A percentile compares a stretch with the other conserved stretches of the same genome.
These are phyloP conservation scores for Cenopis cana DNA, from an alignment of 2,888 invertebrate genomes.

Conservation along the genomic window DNA sequence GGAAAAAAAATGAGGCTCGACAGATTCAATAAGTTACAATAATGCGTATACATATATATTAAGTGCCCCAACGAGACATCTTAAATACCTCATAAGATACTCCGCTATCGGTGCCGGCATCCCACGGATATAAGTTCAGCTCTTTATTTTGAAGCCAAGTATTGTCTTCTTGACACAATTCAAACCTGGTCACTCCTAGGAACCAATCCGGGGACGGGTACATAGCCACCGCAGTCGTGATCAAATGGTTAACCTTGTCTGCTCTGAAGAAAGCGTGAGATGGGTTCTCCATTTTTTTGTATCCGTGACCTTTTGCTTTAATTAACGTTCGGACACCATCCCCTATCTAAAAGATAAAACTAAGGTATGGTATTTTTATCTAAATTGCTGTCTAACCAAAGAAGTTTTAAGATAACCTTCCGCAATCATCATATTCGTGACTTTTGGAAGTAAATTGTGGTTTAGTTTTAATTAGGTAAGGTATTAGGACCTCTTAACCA, in stretches of 20 bases:
- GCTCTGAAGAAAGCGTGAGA: conserved; percentile 72
- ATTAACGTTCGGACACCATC: conserved; percentile 74
- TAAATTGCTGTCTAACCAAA: background rate
- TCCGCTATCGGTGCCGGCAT: conserved; percentile 98
- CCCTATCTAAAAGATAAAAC: conserved; percentile 61
- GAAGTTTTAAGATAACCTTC: background rate
- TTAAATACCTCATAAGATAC: conserved; percentile 93
- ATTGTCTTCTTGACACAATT: conserved; percentile 94
- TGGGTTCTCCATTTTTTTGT: conserved; percentile 70
- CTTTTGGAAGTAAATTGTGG: background rate
- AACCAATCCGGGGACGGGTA: conserved; percentile 96
- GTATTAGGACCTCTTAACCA: too few species aligned
- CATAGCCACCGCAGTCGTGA: conserved; percentile 68
- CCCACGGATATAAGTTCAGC: conserved; percentile 96
- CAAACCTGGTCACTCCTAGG: conserved; percentile 94
- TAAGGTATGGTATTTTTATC: too few species aligned
- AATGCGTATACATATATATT: background rate
- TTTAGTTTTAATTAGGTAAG: background rate
- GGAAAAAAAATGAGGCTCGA: conserved; percentile 44
- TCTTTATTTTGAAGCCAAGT: conserved; percentile 93
- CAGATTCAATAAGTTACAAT: background rate
- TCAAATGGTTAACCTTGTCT: conserved; percentile 68
- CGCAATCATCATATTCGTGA: background rate
- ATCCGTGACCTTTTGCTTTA: conserved; percentile 77
- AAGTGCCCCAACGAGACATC: background rate